Evolutionary conservation across 2,797 vertebrate species (phyloP).

Genomic region (Dromococcyx pavoninus): DNA sequence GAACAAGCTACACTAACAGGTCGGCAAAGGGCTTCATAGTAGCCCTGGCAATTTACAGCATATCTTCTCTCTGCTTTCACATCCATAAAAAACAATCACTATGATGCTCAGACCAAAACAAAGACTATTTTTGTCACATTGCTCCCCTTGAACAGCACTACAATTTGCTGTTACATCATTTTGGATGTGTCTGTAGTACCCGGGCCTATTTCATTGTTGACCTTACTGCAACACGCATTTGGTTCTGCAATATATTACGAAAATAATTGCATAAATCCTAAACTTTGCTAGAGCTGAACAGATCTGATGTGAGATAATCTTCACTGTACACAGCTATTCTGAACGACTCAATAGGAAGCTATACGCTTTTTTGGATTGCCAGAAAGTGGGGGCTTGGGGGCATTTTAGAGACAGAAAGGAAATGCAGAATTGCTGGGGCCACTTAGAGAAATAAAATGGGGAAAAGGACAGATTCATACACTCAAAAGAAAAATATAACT

Average conservation of each 20-base stretch:
- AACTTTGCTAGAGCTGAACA: neutral
- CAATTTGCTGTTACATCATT: neutral
- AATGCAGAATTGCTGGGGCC: neutral
- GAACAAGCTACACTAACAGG: neutral
- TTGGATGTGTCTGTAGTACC: neutral
- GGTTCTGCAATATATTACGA: neutral
- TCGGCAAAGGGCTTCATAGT: neutral
- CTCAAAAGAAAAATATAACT: neutral
- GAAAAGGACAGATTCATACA: neutral
- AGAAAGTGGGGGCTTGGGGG: neutral
- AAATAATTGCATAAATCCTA: neutral
- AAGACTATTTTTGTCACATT: neutral
- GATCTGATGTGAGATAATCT: neutral
- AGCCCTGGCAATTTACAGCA: neutral
- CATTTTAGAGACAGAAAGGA: neutral
- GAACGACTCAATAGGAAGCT: neutral
- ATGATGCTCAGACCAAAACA: neutral
- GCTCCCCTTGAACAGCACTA: neutral
- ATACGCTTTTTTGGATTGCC: neutral
- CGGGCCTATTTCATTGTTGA: neutral
- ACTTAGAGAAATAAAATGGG: neutral
- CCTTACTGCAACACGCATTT: accelerated
- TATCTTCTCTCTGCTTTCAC: neutral
- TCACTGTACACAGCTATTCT: neutral
- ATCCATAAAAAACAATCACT: neutral